Evolutionary conservation across 2,113 vertebrate species (phyloP).

Genomic region (Poeciliopsis turrubarensis): DNA sequence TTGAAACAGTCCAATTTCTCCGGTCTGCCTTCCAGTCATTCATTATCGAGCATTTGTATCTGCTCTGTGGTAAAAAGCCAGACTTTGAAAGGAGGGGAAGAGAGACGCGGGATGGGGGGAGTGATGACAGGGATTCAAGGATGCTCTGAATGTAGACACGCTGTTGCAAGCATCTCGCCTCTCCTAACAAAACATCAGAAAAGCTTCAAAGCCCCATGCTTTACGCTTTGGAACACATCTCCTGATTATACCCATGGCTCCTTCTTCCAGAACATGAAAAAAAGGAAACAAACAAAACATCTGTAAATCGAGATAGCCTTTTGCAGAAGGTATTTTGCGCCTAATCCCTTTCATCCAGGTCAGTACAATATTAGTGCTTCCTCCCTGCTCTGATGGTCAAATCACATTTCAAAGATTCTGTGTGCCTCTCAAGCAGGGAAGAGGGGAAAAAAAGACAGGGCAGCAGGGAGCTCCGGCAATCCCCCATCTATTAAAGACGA

Average conservation of each 20-base stretch:
- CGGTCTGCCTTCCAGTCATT: constrained; percentile 54
- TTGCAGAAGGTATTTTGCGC: constrained; percentile 54
- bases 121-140: constrained; percentile 70
- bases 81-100: constrained; percentile 46
- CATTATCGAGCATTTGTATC: constrained; percentile 66
- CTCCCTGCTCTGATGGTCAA: constrained; percentile 76
- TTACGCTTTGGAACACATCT: constrained; percentile 60
- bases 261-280: constrained; percentile 40
- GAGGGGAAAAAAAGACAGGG: constrained; percentile 29
- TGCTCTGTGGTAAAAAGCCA: constrained; percentile 55
- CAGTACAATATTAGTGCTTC: constrained; percentile 77
- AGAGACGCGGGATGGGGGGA: constrained; percentile 40
- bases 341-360: constrained; percentile 78
- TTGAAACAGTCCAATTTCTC: constrained; percentile 62
- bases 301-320: constrained; percentile 71
- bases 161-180: constrained; percentile 55
- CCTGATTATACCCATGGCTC: constrained; percentile 66
- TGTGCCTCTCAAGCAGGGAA: constrained; percentile 61
- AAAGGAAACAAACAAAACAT: constrained; percentile 70
- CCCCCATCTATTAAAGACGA: constrained; percentile 78
- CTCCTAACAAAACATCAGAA: constrained; percentile 68
- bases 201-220: constrained; percentile 71
- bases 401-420: constrained; percentile 73
- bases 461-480: constrained; percentile 69
- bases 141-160: constrained; percentile 66